phyloP scores from a whole-genome alignment of 2,797 vertebrate genomes.

The Carduelis carduelis region DNA sequence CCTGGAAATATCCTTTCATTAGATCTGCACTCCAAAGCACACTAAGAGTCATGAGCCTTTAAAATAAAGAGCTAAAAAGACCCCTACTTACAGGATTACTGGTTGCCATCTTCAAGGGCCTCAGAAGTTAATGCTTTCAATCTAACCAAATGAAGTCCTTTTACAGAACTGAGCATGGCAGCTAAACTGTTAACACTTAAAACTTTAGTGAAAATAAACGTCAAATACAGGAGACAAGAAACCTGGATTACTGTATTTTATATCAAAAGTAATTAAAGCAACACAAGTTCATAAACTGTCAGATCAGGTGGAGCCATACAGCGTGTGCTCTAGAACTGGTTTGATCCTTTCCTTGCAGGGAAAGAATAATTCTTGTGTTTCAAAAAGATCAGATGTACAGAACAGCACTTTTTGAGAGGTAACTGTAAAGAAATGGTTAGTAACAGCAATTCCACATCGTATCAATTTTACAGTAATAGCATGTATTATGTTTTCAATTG shows the following conservation, averaged over 20 bases:
- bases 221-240: slow-evolving; percentile 39
- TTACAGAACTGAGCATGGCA: slow-evolving; percentile 28
- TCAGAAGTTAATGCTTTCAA: slow-evolving; percentile 43
- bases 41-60: background rate
- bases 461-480: slow-evolving; percentile 63
- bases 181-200: slow-evolving; percentile 16
- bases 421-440: slow-evolving; percentile 75
- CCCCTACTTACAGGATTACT: slow-evolving; percentile 55
- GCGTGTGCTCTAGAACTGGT: background rate
- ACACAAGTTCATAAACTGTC: slow-evolving; percentile 15
- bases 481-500: slow-evolving; percentile 26
- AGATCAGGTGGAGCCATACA: slow-evolving; percentile 11
- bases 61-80: slow-evolving; percentile 50
- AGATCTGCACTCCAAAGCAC: slow-evolving; percentile 8
- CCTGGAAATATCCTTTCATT: slow-evolving; percentile 5
- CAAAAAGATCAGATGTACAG: slow-evolving; percentile 55
- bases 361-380: background rate
- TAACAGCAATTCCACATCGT: slow-evolving; percentile 65
- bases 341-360: slow-evolving; percentile 2
- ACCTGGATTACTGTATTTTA: background rate
- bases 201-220: slow-evolving; percentile 2
- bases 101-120: slow-evolving; percentile 56
- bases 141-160: slow-evolving; percentile 51
- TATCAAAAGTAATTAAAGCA: slow-evolving; percentile 16
- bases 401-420: slow-evolving; percentile 62